Conservation (phyloP, 1,140 invertebrate species). For the Sinella curviseta region DNA sequence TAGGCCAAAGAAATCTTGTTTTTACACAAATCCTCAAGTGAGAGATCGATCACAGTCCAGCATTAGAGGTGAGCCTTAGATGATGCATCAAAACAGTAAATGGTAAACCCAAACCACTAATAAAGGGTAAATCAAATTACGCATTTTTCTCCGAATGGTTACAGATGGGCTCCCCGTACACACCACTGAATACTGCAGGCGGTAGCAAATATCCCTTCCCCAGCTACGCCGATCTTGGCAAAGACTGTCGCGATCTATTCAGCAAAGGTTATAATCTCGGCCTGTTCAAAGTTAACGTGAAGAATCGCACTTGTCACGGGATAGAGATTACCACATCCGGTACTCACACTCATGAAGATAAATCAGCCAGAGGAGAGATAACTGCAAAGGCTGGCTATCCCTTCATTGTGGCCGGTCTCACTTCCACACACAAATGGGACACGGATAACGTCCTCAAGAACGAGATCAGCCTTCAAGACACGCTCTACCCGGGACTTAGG, state of each 20-base stretch:
- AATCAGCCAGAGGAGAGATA: not conserved
- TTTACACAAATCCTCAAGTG: too few species aligned
- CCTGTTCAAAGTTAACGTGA: conserved; percentile 87
- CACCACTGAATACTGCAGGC: not conserved
- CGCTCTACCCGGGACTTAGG: conserved; percentile 86
- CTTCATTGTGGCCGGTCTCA: conserved; percentile 63
- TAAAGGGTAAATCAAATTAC: too few species aligned
- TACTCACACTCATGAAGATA: conserved; percentile 75
- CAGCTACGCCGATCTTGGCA: conserved; percentile 91
- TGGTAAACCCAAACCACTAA: too few species aligned
- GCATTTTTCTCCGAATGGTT: not conserved
- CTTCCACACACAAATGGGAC: conserved; percentile 97
- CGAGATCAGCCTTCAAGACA: conserved; percentile 86
- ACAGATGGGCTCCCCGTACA: not conserved
- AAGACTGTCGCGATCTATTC: conserved; percentile 92
- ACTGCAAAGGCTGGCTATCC: conserved; percentile 67
- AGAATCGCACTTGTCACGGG: conserved; percentile 86
- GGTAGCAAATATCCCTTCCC: conserved; percentile 70
- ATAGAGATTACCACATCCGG: conserved; percentile 89
- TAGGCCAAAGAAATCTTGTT: too few species aligned
- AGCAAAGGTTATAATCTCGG: conserved; percentile 95
- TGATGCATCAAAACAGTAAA: too few species aligned
- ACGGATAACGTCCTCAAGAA: conserved; percentile 93
- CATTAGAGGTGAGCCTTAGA: too few species aligned
- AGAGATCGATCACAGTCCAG: too few species aligned